phyloP scores from a whole-genome alignment of 2,797 vertebrate species.

The Todus mexicanus region DNA sequence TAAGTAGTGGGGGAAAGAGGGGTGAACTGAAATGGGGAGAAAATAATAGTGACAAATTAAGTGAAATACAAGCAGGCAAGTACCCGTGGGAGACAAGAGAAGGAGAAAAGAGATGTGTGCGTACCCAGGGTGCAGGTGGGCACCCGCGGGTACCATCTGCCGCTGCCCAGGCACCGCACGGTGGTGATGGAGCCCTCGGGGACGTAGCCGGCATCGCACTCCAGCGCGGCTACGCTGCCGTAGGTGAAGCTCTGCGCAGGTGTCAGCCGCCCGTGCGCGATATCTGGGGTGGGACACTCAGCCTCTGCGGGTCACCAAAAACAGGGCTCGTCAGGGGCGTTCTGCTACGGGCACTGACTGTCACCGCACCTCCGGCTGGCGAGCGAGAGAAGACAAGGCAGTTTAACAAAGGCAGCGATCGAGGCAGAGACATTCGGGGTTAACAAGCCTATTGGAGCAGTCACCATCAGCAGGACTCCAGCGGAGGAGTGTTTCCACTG shows the following conservation, averaged over 20 bases:
- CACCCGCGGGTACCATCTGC: neutral
- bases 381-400: neutral
- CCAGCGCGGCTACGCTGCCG: neutral
- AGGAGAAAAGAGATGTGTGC: rapidly evolving
- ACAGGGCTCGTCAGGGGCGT: neutral
- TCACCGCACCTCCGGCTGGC: neutral
- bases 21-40: neutral
- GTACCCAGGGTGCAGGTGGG: neutral
- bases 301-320: neutral
- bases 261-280: neutral
- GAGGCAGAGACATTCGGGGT: neutral
- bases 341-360: rapidly evolving
- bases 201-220: neutral
- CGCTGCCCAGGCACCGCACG: rapidly evolving
- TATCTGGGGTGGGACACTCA: neutral
- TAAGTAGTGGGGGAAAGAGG: no score
- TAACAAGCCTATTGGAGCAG: neutral
- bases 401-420: rapidly evolving
- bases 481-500: rapidly evolving
- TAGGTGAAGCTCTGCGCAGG: neutral
- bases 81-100: rapidly evolving
- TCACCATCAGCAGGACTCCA: rapidly evolving
- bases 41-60: neutral
- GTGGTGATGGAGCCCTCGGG: rapidly evolving
- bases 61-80: rapidly evolving